Base-by-base conservation (phyloP, 2,888 invertebrate species). In the Callyntrura guangdongensis region DNA sequence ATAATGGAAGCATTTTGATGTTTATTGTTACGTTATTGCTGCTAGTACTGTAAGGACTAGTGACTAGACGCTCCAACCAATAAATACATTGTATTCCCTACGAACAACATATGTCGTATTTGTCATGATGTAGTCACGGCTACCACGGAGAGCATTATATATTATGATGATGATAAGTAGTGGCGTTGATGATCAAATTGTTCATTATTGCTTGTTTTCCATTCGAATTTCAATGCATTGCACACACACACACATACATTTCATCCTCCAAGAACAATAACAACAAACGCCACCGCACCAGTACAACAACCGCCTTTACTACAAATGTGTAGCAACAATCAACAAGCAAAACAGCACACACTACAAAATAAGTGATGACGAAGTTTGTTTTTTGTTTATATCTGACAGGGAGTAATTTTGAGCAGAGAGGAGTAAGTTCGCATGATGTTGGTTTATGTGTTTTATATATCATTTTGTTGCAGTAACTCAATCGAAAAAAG, bases 401-500 rank as follows among this genome's bases (percentile, higher is more conserved):
- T 12, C 8, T 47, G 20, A 45, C 20, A 17, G 20, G 64, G 9
- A 64, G 64, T 36, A 36, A 9, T 3, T 53, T 53, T 3, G 11
- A 61, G 61, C 22, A 20, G 11, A 61, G 20, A 61, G 22, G 6
- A 17, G 22, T 22, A 17, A 61, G 22, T 20, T 14, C 4, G 53
- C n/a, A 59, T 22, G 64, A 64, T 8, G 25, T 9, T 8, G 25
- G 64, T 45, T 74, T 74, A 45, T 69, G n/a, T 69, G 17, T 74
- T 11, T 49, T 11, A 36, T 36, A 6, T 36, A 36, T 36, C 56
- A 56, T 25, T 4, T 79, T 79, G 69, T 72, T 85, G 53, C 27
- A 72, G 85, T 56, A 85, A 85, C 85, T 84, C 69, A 53, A 59
- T 85, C 53, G 53, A 85, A 84, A 84, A 77, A 82, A 59, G 56